phyloP scores from a whole-genome alignment of 2,113 vertebrate species.

The Mobula birostris region DNA sequence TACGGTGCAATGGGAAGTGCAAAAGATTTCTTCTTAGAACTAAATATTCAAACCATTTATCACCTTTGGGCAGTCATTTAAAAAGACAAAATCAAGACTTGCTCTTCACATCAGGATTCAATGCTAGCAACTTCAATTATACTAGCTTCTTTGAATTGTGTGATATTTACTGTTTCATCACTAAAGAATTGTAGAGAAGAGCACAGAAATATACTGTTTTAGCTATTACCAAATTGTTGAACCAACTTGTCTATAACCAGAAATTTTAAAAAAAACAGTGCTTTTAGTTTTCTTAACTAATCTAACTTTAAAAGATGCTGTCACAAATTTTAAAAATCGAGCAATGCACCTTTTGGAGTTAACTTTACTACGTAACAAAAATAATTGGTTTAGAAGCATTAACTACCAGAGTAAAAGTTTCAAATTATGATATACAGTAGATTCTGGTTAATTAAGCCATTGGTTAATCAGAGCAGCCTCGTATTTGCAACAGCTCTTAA shows the following conservation, averaged over 20 bases:
- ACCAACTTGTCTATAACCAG: background rate
- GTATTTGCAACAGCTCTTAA: background rate
- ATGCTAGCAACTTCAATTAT: background rate
- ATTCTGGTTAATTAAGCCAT: no score
- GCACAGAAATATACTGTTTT: background rate
- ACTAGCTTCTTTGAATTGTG: background rate
- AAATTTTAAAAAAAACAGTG: background rate
- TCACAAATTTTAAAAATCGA: background rate
- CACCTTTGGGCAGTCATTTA: background rate
- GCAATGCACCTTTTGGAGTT: background rate
- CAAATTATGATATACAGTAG: background rate
- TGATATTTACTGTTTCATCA: background rate
- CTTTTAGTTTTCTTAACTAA: background rate
- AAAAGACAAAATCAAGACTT: background rate
- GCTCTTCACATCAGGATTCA: background rate
- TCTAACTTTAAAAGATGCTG: background rate
- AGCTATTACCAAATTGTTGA: background rate
- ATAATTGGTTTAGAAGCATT: background rate
- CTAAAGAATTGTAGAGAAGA: background rate
- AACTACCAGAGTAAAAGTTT: background rate
- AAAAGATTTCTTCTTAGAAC: background rate
- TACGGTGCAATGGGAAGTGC: background rate
- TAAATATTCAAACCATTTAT: background rate
- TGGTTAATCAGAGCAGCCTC: no score
- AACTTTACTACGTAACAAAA: background rate